Evolutionary conservation across 2,797 vertebrate species (phyloP), one percentile per base, ranked within the genome.

Genomic region (Oophaga sylvatica): DNA sequence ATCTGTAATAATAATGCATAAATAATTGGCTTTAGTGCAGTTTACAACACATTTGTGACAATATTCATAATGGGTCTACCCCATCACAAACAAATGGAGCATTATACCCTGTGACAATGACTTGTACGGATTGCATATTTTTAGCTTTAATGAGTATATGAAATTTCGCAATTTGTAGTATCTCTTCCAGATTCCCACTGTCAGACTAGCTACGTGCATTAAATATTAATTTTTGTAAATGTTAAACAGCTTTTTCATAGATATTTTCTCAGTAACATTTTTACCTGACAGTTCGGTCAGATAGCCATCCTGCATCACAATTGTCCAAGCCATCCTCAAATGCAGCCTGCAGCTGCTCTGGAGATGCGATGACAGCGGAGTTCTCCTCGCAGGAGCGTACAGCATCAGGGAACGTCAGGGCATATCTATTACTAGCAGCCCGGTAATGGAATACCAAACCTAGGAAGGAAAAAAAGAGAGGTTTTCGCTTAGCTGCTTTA

Each of bases 391-490:
- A 99, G 85, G 97, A 97, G 3, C 93, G 94, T 86, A 93, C 95
- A 26, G 97, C 98, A 0, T 96, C 96, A 0, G 92, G 3, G 10
- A 99, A 98, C 82, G 94, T 95, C 90, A 99, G 92, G 0, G 96
- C 94, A 0, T 99, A 98, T 82, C 98, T 97, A 86, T 96, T 92
- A 31, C 95, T 95, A 31, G 95, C 95, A 0, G 97, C 96, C 5
- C 98, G 96, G 92, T 99, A 99, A 90, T 99, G 98, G 92, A 99
- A 99, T 10, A 98, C 96, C 0, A 97, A 96, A 15, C 98, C 97
- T 99, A 53, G 11, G 8, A 91, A 62, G 67, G 22, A 85, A n/a
- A 62, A 15, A 45, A 5, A 15, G 6, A 11, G 8, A 15, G 10
- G 41, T 65, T 63, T 60, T 3, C 26, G 41, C 73, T 59, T 83